Evolutionary conservation across 2,888 invertebrate genomes (phyloP), one percentile per base, ranked within the genome.

Genomic region (Pegoplata infirma): DNA sequence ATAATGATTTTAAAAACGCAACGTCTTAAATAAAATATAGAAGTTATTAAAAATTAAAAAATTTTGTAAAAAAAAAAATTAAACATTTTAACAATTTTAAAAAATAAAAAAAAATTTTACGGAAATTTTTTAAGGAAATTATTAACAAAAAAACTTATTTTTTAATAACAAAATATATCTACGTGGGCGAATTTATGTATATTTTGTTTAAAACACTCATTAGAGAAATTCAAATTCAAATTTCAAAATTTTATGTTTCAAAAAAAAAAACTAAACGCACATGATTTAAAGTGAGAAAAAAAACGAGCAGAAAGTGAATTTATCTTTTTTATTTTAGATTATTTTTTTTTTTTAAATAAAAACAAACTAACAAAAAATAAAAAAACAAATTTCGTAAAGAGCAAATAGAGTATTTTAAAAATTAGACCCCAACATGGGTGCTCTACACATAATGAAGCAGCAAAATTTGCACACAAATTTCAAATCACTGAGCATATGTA

Each of bases 381-480:
- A 46, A 10, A 46, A n/a, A 53, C 5, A 67, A 32, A 51, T 21
- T 2, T 17, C 28, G n/a, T 23, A 58, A 75, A 75, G 71, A 79
- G 75, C 53, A 66, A 61, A 67, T 55, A 61, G 67, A 79, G 79
- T 61, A 51, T 32, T 49, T 44, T 32, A 56, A 59, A 68, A 68
- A 59, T 61, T 63, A 72, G 75, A 75, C 51, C 71, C 69, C 66
- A 79, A 67, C 71, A 79, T 79, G 79, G 75, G 71, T 63, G 59
- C 79, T 67, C 55, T 58, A 53, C 63, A 59, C 59, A 53, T 47
- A 59, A 58, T 69, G 51, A 59, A 75, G 61, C n/a, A n/a, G n/a
- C n/a, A n/a, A n/a, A 61, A 72, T 56, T 69, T 67, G 44, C 71
- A 51, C 61, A 56, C 25, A 67, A 56, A 23, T 32, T 63, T 56